Evolutionary conservation across 2,113 vertebrate genomes (phyloP).

Genomic region (Polyodon spathula): DNA sequence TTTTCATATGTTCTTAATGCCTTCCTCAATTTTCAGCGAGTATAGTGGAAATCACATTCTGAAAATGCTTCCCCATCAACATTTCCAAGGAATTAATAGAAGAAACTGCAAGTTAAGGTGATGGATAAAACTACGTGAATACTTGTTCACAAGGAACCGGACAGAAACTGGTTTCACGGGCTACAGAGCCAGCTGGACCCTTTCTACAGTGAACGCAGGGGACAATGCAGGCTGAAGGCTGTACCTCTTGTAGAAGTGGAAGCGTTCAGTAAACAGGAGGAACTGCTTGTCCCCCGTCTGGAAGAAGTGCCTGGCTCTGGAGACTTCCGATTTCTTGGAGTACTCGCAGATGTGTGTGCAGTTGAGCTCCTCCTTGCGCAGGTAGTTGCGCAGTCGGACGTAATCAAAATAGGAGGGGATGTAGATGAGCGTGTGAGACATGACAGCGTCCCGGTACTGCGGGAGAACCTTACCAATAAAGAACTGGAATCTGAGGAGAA

Average conservation of each 20-base stretch:
- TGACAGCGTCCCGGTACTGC: slow-evolving; percentile 85
- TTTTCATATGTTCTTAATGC: too few species aligned
- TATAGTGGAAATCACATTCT: too few species aligned
- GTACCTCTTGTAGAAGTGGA: slow-evolving; percentile 96
- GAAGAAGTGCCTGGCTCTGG: slow-evolving; percentile 76
- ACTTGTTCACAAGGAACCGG: too few species aligned
- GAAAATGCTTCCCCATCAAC: too few species aligned
- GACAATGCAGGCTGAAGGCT: not conserved
- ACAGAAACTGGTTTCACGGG: too few species aligned
- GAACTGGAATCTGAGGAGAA: slow-evolving; percentile 71
- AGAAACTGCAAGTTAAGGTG: too few species aligned
- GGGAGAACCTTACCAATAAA: slow-evolving; percentile 81
- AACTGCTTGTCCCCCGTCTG: slow-evolving; percentile 80
- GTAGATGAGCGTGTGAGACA: slow-evolving; percentile 90
- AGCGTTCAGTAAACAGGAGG: slow-evolving; percentile 85
- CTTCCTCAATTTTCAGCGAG: too few species aligned
- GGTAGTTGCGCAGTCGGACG: slow-evolving; percentile 84
- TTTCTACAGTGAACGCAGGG: not conserved
- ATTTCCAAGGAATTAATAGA: too few species aligned
- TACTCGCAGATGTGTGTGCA: slow-evolving; percentile 83
- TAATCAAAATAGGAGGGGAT: slow-evolving; percentile 92
- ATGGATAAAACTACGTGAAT: too few species aligned
- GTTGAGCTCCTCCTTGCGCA: slow-evolving; percentile 81
- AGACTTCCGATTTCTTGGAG: slow-evolving; percentile 62
- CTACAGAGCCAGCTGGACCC: too few species aligned